Evolutionary conservation across 2,888 invertebrate species (phyloP).

Genomic region (Unio delphinus): DNA sequence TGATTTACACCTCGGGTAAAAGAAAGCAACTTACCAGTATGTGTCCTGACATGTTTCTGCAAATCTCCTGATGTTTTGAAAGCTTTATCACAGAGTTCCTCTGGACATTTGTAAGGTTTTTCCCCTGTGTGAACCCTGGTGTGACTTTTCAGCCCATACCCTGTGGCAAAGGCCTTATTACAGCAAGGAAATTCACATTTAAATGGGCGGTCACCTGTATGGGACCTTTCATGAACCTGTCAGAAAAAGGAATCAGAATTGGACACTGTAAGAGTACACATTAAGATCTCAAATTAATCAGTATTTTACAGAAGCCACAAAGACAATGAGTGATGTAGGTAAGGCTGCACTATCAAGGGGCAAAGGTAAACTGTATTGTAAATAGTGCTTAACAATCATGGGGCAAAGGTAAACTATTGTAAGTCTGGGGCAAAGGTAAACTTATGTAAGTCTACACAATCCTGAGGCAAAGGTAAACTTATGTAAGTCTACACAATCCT

Average conservation of each 20-base stretch:
- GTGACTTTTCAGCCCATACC: constrained; percentile 76
- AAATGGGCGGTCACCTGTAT: constrained; percentile 72
- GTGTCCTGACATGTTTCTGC: constrained; percentile 77
- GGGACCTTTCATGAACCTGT: constrained; percentile 72
- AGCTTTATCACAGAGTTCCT: constrained; percentile 74
- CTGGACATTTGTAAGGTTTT: constrained; percentile 76
- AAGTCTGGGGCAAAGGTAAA: no score
- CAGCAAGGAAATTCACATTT: constrained; percentile 69
- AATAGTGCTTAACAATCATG: no score
- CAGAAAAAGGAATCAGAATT: not conserved
- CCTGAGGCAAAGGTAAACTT: no score
- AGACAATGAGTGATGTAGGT: no score
- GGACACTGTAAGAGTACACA: no score
- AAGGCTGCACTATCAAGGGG: no score
- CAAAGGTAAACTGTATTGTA: no score
- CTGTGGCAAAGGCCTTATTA: constrained; percentile 72
- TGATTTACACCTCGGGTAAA: not conserved
- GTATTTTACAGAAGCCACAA: no score
- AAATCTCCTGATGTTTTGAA: constrained; percentile 78
- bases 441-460: no score
- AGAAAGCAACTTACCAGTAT: constrained; percentile 73
- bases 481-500: no score
- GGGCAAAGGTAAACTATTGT: no score
- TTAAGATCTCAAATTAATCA: no score
- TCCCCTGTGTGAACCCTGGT: constrained; percentile 77